A percentile compares a stretch with the other conserved stretches of the same genome.
Evolutionary conservation across 2,888 invertebrate species (phyloP).

Genomic region (Nasonia oneida): DNA sequence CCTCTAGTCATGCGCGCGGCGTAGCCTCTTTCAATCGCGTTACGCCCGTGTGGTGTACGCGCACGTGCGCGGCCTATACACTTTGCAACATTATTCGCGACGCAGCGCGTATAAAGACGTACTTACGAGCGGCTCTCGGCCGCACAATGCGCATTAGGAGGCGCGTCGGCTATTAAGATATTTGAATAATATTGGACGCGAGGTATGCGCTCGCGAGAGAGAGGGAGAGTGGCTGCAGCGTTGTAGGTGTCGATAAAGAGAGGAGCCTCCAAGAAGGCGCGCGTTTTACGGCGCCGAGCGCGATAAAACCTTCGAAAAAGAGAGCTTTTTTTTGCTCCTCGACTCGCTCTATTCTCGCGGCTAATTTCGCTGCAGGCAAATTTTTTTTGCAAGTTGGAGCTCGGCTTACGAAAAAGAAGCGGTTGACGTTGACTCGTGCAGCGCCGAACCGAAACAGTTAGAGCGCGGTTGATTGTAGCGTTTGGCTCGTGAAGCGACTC

Average conservation of each 20-base stretch:
- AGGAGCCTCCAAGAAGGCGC: conserved; percentile 27
- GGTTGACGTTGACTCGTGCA: not conserved
- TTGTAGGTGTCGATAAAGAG: conserved; percentile 59
- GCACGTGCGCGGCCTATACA: conserved; percentile 55
- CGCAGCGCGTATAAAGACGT: conserved; percentile 70
- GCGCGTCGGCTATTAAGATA: conserved; percentile 65
- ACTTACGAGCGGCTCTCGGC: conserved; percentile 67
- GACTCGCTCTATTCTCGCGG: not conserved
- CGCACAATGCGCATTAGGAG: conserved; percentile 57
- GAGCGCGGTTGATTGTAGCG: conserved; percentile 22
- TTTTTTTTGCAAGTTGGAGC: not conserved
- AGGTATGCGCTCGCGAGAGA: not conserved
- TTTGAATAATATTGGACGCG: conserved; percentile 66
- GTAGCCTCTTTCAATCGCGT: not conserved
- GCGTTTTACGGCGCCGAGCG: conserved; percentile 53
- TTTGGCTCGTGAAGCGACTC: conserved; percentile 14
- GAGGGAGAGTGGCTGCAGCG: not conserved
- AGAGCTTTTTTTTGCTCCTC: not conserved
- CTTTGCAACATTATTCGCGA: conserved; percentile 65
- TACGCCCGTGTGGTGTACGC: conserved; percentile 21
- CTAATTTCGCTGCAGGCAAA: not conserved
- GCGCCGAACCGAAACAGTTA: conserved; percentile 19
- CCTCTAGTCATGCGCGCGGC: not conserved
- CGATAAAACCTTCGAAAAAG: conserved; percentile 54
- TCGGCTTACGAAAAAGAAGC: not conserved